A percentile compares a stretch with the other conserved stretches of the same genome.
Conservation (phyloP, 2,888 invertebrate genomes). For the Cryptus armator region DNA sequence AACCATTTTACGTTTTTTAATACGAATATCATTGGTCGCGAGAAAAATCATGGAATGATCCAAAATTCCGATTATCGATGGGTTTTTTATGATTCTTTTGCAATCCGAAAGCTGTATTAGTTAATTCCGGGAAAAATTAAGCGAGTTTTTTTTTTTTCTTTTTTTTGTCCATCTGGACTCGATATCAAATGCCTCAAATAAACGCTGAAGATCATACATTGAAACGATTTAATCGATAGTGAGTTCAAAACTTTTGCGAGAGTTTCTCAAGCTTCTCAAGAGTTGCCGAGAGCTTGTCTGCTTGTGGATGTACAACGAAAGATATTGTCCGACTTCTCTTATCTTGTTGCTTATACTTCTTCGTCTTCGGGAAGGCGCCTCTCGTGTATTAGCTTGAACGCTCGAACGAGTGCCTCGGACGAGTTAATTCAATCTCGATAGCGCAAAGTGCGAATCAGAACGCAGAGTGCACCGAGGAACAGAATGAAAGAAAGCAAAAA, state of each 20-base stretch:
- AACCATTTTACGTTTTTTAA: neutral
- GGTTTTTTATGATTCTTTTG: too few relatives aligned
- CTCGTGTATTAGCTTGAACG: constrained; percentile 49
- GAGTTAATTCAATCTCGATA: constrained; percentile 69
- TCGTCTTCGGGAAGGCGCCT: constrained; percentile 37
- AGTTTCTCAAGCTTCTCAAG: constrained; percentile 29
- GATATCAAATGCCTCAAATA: too few relatives aligned
- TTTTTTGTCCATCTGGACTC: too few relatives aligned
- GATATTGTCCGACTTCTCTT: constrained; percentile 63
- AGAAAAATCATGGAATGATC: too few relatives aligned
- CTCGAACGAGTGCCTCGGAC: constrained; percentile 53
- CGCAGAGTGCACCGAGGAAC: constrained; percentile 43
- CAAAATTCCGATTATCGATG: too few relatives aligned
- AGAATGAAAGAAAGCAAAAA: neutral
- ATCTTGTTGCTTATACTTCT: constrained; percentile 42
- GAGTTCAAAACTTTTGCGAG: neutral
- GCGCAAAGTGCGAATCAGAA: constrained; percentile 58
- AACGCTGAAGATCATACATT: neutral
- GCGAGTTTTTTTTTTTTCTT: too few relatives aligned
- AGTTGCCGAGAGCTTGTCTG: constrained; percentile 14
- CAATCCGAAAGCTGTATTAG: too few relatives aligned
- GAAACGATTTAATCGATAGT: neutral
- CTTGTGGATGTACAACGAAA: constrained; percentile 55
- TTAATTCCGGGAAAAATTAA: too few relatives aligned
- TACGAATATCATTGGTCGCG: neutral